Conservation (phyloP, 2,888 invertebrate species). For the Nipponacmea schrenckii region DNA sequence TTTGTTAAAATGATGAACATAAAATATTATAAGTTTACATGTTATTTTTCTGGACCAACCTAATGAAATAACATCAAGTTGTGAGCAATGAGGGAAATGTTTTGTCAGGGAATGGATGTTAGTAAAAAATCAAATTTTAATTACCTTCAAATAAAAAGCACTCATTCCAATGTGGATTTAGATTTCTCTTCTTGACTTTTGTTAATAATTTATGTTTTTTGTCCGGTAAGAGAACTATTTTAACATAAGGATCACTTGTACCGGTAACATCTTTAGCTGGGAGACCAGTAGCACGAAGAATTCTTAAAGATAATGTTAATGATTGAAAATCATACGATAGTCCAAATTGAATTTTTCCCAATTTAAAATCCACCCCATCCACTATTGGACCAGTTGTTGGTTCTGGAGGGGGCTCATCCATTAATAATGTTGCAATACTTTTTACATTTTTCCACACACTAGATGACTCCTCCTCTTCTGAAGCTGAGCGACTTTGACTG, state of each 20-base stretch:
- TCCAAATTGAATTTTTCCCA: slow-evolving; percentile 62
- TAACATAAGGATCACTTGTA: slow-evolving; percentile 68
- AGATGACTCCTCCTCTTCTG: slow-evolving; percentile 35
- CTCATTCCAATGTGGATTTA: slow-evolving; percentile 68
- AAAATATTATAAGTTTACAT: too few species aligned
- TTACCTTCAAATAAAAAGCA: slow-evolving; percentile 73
- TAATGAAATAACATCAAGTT: too few species aligned
- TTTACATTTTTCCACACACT: slow-evolving; percentile 37
- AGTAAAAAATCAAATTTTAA: slow-evolving; percentile 15
- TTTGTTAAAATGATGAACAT: too few species aligned
- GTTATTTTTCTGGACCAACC: too few species aligned
- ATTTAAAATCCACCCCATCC: slow-evolving; percentile 57
- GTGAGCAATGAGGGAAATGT: too few species aligned
- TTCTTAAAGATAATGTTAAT: slow-evolving; percentile 60
- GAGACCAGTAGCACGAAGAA: slow-evolving; percentile 61
- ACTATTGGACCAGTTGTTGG: slow-evolving; percentile 34
- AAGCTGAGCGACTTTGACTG: slow-evolving; percentile 39
- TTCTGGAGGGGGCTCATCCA: slow-evolving; percentile 50
- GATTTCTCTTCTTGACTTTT: slow-evolving; percentile 66
- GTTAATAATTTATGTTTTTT: slow-evolving; percentile 66
- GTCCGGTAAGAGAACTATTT: slow-evolving; percentile 65
- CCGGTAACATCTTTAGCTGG: slow-evolving; percentile 67
- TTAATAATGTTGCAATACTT: slow-evolving; percentile 54
- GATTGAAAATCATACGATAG: slow-evolving; percentile 64
- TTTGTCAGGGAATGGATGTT: too few species aligned